Base-by-base conservation (phyloP, 2,888 invertebrate genomes). In the Carabus problematicus region DNA sequence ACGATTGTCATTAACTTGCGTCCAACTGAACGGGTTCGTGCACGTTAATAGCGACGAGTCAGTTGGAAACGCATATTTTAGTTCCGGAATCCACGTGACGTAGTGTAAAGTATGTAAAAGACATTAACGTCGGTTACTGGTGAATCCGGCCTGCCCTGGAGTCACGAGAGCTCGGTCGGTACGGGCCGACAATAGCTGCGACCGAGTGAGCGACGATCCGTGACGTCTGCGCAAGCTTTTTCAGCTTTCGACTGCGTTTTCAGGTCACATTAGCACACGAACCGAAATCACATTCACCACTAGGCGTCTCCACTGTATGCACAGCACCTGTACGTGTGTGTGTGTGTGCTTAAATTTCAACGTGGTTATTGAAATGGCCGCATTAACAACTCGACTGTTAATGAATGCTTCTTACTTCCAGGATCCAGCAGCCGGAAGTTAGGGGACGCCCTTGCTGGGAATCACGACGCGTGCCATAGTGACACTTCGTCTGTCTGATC, bases 51-150 rank as follows among this genome's bases (percentile, higher is more conserved):
- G 42, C 41, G 41, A 60, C 43, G 60, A 60, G 60, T 14, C 60
- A 43, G 42, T 60, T 41, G 41, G 42, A 41, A 11, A 39, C 40
- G 14, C n/a, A 60, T 43, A 45, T 45, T 45, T 45, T 45, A 45
- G 45, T 45, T 11, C 45, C 45, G 45, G 12, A 45, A 45, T 45
- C 45, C 45, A 45, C 45, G n/a, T 12, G 12, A 45, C 45, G 45
- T 45, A 45, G n/a, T 11, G n/a, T 45, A 16, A 41, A 60, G 40
- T 60, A 60, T 60, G 60, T 60, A 60, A 60, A 60, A 60, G 40
- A 41, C 60, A 60, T 60, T 60, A 60, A 43, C 60, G 29, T 3
- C 29, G 29, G 29, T 29, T 29, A 6, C 29, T 29, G 29, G 29
- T 29, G 29, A 29, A 29, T 29, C 29, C 29, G 29, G 29, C 29